Conservation (phyloP, 1,140 invertebrate genomes). For the Lepeophtheirus salmonis region DNA sequence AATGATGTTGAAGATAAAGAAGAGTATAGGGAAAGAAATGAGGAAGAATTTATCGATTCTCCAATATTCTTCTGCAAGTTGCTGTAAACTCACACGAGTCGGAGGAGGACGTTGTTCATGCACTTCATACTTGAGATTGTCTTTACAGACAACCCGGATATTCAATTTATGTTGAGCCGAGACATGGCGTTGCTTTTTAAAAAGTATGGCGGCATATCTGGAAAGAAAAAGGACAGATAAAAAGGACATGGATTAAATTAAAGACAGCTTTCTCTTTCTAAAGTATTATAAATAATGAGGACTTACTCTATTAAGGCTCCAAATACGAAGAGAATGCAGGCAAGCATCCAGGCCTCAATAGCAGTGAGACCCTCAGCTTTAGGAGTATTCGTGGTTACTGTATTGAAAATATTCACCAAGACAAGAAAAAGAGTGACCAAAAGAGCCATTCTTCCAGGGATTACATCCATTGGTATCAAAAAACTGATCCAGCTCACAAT, state of each 20-base stretch:
- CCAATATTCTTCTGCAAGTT: constrained; percentile 18
- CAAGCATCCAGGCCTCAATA: constrained; percentile 18
- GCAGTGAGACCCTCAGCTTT: constrained; percentile 18
- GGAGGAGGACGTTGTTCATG: constrained; percentile 7
- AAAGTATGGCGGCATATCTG: constrained; percentile 18
- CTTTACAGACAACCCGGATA: constrained; percentile 17
- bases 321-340: constrained; percentile 18
- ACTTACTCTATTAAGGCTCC: constrained; percentile 19
- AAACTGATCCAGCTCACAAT: constrained; percentile 19
- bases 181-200: constrained; percentile 18
- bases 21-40: constrained; percentile 18
- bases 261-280: neutral
- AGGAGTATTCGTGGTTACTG: constrained; percentile 18
- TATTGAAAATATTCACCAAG: constrained; percentile 19
- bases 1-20: constrained; percentile 19
- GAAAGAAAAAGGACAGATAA: constrained; percentile 3
- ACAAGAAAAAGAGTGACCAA: constrained; percentile 19
- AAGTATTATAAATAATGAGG: neutral
- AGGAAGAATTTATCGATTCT: constrained; percentile 19
- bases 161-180: constrained; percentile 16
- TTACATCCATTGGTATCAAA: constrained; percentile 20
- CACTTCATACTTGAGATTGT: constrained; percentile 19
- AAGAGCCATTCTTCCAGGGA: constrained; percentile 19
- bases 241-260: neutral
- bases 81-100: constrained; percentile 10